Conservation (phyloP, 2,113 vertebrate genomes). For the Trematomus loennbergii region DNA sequence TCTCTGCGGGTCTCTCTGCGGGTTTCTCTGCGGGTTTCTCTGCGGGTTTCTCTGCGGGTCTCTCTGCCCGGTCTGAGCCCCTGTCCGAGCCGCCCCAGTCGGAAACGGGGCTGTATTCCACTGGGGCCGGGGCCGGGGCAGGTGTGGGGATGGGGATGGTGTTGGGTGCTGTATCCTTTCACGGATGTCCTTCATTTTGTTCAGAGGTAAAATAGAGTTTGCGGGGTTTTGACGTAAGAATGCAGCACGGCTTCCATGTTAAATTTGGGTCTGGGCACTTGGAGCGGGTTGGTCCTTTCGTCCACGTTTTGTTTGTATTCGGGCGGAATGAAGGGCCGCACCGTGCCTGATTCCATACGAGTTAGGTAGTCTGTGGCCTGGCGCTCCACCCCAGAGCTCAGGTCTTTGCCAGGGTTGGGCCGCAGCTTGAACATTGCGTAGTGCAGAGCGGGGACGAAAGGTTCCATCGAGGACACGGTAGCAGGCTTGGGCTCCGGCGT, state of each 20-base stretch:
- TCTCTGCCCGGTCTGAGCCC: conserved; percentile 73
- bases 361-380: conserved; percentile 88
- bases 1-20: no score
- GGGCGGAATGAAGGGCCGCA: conserved; percentile 83
- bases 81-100: conserved; percentile 88
- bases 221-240: conserved; percentile 85
- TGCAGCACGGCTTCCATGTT: conserved; percentile 83
- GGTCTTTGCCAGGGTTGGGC: conserved; percentile 84
- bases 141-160: neutral
- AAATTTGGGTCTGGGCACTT: conserved; percentile 84
- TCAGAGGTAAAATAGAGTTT: conserved; percentile 87
- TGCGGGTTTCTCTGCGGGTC: conserved; percentile 19
- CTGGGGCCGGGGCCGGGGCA: conserved; percentile 43
- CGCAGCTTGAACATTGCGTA: conserved; percentile 87
- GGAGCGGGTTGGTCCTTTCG: conserved; percentile 80
- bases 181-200: conserved; percentile 86
- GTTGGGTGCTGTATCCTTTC: conserved; percentile 77
- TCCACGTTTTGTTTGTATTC: conserved; percentile 88
- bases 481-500: conserved; percentile 67
- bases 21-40: no score
- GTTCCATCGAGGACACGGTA: conserved; percentile 66
- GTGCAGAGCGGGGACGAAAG: conserved; percentile 89
- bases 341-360: conserved; percentile 83
- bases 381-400: conserved; percentile 87
- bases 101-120: conserved; percentile 90